phyloP scores from a whole-genome alignment of 37 sponge, comb jelly and placozoan species.

The Amphimedon queenslandica region DNA sequence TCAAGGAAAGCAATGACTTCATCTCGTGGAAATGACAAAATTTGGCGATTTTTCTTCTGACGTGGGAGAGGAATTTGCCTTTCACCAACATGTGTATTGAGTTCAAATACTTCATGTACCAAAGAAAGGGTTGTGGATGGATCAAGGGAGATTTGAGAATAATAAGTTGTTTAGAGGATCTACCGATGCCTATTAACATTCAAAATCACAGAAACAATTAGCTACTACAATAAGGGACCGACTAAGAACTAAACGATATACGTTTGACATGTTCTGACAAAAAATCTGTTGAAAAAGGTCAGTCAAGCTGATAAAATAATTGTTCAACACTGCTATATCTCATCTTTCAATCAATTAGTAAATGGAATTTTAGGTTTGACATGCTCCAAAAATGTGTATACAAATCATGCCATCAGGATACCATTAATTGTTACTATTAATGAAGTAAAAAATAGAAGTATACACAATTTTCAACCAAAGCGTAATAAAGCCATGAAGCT shows the following conservation, averaged over 20 bases:
- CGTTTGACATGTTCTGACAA: background rate
- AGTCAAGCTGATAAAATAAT: no score
- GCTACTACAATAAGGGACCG: background rate
- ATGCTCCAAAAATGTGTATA: no score
- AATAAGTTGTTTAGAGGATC: background rate
- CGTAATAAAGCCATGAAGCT: no score
- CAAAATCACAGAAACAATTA: background rate
- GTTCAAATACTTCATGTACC: background rate
- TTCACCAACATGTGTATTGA: slow-evolving; percentile 1
- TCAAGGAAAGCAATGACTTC: slow-evolving; percentile 4
- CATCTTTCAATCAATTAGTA: no score
- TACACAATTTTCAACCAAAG: no score
- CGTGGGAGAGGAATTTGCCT: background rate
- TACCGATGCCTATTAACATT: background rate
- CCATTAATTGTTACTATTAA: no score
- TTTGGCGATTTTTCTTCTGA: background rate
- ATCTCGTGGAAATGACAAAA: background rate
- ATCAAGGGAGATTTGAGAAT: background rate
- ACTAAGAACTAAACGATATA: background rate
- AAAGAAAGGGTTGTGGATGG: background rate
- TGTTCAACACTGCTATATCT: no score
- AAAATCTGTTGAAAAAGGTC: background rate
- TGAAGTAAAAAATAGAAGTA: no score
- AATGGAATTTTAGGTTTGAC: no score
- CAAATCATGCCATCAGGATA: no score